Evolutionary conservation across 2,113 vertebrate species (phyloP).

Genomic region (Nerophis ophidion): DNA sequence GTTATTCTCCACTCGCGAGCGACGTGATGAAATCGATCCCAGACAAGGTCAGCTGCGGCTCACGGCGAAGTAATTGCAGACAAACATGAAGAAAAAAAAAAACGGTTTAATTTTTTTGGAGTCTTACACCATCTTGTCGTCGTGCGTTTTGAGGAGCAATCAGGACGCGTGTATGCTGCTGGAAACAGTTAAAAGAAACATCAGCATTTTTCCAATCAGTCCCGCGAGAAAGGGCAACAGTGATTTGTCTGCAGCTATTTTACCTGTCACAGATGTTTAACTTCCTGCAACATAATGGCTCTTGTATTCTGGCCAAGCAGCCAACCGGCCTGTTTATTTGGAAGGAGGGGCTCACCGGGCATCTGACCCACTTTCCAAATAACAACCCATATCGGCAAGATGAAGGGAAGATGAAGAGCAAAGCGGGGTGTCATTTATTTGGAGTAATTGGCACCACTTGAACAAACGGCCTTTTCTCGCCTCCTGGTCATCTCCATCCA

Average conservation of each 20-base stretch:
- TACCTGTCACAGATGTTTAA: constrained; percentile 74
- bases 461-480: constrained; percentile 69
- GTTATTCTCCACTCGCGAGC: constrained; percentile 32
- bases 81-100: constrained; percentile 40
- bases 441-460: constrained; percentile 79
- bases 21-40: constrained; percentile 51
- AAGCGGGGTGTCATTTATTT: constrained; percentile 69
- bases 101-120: background rate
- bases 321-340: constrained; percentile 73
- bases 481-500: constrained; percentile 51
- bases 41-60: constrained; percentile 38
- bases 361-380: constrained; percentile 57
- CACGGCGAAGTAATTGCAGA: constrained; percentile 44
- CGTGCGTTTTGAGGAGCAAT: constrained; percentile 44
- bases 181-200: constrained; percentile 63
- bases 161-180: constrained; percentile 41
- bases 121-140: constrained; percentile 48
- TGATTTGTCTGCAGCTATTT: constrained; percentile 72
- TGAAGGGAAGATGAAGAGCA: constrained; percentile 47
- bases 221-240: constrained; percentile 56
- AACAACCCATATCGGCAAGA: constrained; percentile 57
- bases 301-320: constrained; percentile 68
- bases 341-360: constrained; percentile 55
- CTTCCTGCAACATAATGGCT: constrained; percentile 64
- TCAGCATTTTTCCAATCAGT: constrained; percentile 64